Percentiles rank a stretch among this genome's conserved stretches.
Conservation (phyloP, 2,888 invertebrate species). For the Mechanitis messenoides region DNA sequence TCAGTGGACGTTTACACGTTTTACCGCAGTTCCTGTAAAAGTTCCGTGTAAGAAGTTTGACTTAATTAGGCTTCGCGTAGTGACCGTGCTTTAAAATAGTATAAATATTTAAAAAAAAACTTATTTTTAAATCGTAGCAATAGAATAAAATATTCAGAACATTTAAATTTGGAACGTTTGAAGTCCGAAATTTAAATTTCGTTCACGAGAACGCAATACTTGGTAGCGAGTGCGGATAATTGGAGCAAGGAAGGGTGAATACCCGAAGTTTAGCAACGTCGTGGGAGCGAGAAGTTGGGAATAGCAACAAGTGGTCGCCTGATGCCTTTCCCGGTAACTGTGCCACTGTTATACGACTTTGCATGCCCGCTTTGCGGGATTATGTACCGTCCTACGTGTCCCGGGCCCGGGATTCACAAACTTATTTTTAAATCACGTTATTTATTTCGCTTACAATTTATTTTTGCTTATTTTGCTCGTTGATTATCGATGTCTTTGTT, state of each 20-base stretch:
- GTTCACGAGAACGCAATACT: slow-evolving; percentile 14
- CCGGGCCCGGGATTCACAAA: slow-evolving; percentile 43
- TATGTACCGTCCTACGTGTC: slow-evolving; percentile 50
- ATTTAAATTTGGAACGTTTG: slow-evolving; percentile 7
- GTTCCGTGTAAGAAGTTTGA: slow-evolving; percentile 30
- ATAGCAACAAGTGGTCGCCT: slow-evolving; percentile 69
- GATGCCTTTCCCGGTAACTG: slow-evolving; percentile 72
- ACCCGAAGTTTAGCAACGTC: slow-evolving; percentile 49
- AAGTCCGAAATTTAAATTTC: slow-evolving; percentile 16
- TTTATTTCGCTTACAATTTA: slow-evolving; percentile 34
- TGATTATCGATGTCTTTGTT: slow-evolving; percentile 12
- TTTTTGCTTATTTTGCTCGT: slow-evolving; percentile 23
- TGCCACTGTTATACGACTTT: slow-evolving; percentile 67
- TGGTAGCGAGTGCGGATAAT: slow-evolving; percentile 30
- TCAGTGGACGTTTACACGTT: slow-evolving; percentile 30
- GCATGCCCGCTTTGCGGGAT: slow-evolving; percentile 68
- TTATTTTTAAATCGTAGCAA: neutral
- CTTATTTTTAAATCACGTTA: slow-evolving; percentile 46
- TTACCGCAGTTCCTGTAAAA: slow-evolving; percentile 45
- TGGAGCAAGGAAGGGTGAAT: slow-evolving; percentile 38
- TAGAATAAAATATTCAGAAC: neutral
- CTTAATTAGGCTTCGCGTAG: slow-evolving; percentile 21
- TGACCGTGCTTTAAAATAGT: slow-evolving; percentile 18
- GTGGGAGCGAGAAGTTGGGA: slow-evolving; percentile 51
- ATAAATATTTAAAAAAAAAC: neutral